Conservation (phyloP, 2,888 invertebrate species). For the Creontiades dilutus region DNA sequence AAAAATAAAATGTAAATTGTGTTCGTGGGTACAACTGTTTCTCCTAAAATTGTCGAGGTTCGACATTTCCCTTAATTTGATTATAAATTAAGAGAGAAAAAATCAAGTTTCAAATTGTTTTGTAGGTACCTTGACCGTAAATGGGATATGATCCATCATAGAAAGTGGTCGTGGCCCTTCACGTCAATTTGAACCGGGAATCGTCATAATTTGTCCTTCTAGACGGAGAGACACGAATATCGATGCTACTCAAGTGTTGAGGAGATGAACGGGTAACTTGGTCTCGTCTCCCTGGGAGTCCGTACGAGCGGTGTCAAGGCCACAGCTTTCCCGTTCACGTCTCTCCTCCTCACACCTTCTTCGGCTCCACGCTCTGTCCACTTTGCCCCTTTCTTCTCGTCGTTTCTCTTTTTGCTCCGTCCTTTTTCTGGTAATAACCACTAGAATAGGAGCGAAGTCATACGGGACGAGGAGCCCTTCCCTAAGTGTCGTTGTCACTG, state of each 20-base stretch:
- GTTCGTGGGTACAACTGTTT: too few species aligned
- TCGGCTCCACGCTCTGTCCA: constrained; percentile 7
- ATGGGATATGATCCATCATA: too few species aligned
- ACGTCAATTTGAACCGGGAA: too few species aligned
- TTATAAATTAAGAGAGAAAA: too few species aligned
- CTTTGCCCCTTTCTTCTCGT: constrained; percentile 21
- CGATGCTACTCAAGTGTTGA: background rate
- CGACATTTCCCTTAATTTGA: too few species aligned
- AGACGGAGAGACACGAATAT: background rate
- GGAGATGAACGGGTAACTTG: constrained; percentile 8
- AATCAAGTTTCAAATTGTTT: too few species aligned
- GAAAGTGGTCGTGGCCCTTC: too few species aligned
- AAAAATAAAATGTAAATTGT: too few species aligned
- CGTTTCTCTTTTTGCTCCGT: background rate
- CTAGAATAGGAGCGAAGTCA: background rate
- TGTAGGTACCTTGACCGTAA: too few species aligned
- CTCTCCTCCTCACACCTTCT: constrained; percentile 1
- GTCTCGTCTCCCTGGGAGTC: background rate
- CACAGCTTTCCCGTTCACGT: constrained; percentile 39
- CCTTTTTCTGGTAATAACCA: background rate
- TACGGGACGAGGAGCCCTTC: background rate
- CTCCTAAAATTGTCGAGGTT: too few species aligned
- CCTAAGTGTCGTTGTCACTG: background rate
- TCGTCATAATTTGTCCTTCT: too few species aligned
- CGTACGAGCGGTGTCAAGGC: background rate